Evolutionary conservation across 1,140 invertebrate species (phyloP).

Genomic region (Pachypeltis micranthus): DNA sequence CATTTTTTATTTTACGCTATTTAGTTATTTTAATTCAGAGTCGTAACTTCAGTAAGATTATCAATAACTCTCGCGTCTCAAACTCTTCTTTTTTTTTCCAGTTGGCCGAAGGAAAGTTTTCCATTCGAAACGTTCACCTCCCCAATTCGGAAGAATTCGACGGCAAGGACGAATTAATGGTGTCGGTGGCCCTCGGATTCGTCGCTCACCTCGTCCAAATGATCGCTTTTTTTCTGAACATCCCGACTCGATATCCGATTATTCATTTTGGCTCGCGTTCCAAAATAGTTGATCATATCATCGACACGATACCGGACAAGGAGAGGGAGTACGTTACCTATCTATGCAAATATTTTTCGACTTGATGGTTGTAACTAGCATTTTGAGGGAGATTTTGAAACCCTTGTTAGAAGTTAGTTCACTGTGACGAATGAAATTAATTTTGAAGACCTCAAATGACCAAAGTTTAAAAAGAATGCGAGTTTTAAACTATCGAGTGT

Average conservation of each 20-base stretch:
- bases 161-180: constrained; percentile 47
- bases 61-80: no score
- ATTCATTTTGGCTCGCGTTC: constrained; percentile 62
- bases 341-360: no score
- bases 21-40: no score
- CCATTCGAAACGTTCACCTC: constrained; percentile 57
- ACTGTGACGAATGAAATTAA: no score
- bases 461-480: no score
- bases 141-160: constrained; percentile 57
- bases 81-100: constrained; percentile 30
- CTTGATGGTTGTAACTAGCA: no score
- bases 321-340: constrained; percentile 64
- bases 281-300: constrained; percentile 63
- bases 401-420: no score
- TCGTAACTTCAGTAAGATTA: no score
- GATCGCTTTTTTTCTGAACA: constrained; percentile 65
- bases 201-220: constrained; percentile 67
- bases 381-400: no score
- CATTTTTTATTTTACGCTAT: no score
- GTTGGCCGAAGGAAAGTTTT: constrained; percentile 44
- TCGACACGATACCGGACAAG: constrained; percentile 52
- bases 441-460: no score
- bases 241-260: constrained; percentile 68
- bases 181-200: constrained; percentile 67
- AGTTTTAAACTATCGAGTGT: no score